Evolutionary conservation across 2,113 vertebrate genomes (phyloP).

Genomic region (Alaudala cheleensis): DNA sequence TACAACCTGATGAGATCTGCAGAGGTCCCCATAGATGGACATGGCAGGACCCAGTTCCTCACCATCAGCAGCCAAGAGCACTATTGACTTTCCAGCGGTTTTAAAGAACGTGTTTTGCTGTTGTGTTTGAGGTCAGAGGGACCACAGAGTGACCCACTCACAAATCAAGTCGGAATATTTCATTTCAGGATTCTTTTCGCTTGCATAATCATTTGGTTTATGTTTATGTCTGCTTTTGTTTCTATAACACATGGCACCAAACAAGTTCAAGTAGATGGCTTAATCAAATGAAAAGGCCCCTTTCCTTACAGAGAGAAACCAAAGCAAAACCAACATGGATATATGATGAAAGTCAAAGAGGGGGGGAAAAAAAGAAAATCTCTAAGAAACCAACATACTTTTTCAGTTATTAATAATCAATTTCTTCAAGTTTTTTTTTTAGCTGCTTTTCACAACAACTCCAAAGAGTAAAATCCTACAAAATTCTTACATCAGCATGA

Average conservation of each 20-base stretch:
- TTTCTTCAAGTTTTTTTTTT: neutral
- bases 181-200: neutral
- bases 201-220: neutral
- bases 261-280: neutral
- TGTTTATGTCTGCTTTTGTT: neutral
- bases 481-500: neutral
- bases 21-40: neutral
- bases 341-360: neutral
- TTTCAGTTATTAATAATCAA: neutral
- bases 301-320: neutral
- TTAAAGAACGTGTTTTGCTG: conserved; percentile 33
- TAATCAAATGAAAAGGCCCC: neutral
- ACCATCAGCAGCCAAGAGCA: neutral
- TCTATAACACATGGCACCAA: neutral
- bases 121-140: conserved; percentile 38
- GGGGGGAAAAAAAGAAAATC: no score
- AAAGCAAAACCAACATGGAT: neutral
- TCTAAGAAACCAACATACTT: neutral
- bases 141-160: neutral
- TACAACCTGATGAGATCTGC: rapidly evolving
- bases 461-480: neutral
- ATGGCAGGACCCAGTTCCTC: neutral
- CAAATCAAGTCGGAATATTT: conserved; percentile 17
- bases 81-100: neutral
- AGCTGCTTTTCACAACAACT: neutral